phyloP scores from a whole-genome alignment of 2,888 invertebrate species.

The Troides oblongomaculatus region DNA sequence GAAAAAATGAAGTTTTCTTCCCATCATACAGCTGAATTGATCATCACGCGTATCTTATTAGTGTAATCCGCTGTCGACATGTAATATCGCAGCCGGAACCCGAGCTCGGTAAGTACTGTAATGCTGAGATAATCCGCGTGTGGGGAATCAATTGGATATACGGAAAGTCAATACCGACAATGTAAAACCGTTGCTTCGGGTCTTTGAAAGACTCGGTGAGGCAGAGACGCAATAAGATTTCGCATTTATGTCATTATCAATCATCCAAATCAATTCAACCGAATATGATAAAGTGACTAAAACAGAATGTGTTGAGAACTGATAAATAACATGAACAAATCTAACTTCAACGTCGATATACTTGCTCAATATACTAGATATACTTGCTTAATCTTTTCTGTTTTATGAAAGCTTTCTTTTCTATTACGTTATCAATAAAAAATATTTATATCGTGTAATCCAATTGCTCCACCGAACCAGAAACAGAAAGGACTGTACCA shows the following conservation, averaged over 20 bases:
- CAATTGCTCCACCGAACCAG: too few relatives aligned
- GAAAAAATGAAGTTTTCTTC: not conserved
- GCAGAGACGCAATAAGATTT: conserved; percentile 1
- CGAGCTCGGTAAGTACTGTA: conserved; percentile 24
- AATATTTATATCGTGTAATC: too few relatives aligned
- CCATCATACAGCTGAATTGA: not conserved
- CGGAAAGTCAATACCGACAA: conserved; percentile 22
- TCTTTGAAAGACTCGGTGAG: not conserved
- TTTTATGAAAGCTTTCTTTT: too few relatives aligned
- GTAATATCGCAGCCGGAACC: conserved; percentile 23
- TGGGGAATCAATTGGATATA: conserved; percentile 25
- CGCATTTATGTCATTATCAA: not conserved
- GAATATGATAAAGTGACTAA: not conserved
- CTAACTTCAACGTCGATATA: too few relatives aligned
- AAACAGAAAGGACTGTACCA: too few relatives aligned
- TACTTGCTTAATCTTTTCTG: too few relatives aligned
- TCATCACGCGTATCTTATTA: conserved; percentile 20
- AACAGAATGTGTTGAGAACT: too few relatives aligned
- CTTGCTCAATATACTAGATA: too few relatives aligned
- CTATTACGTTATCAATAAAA: too few relatives aligned
- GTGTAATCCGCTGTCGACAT: conserved; percentile 23
- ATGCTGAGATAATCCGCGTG: conserved; percentile 23
- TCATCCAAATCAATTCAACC: too few relatives aligned
- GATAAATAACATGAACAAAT: too few relatives aligned
- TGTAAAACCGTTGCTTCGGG: conserved; percentile 9